phyloP scores from a whole-genome alignment of 2,888 invertebrate species.

The Amorpha juglandis region DNA sequence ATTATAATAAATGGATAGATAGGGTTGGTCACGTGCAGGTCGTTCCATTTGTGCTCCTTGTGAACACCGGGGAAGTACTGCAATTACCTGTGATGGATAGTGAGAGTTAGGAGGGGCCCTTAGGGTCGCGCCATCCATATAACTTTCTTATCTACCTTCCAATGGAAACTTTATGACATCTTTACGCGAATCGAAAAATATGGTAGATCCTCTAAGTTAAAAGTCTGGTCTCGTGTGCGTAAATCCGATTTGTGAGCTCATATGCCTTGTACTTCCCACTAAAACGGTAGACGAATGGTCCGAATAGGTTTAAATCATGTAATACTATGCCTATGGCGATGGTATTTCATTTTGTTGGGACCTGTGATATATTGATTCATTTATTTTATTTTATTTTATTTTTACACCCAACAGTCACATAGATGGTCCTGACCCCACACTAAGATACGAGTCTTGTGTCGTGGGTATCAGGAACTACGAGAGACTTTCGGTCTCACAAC shows the following conservation, averaged over 20 bases:
- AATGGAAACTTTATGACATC: slow-evolving; percentile 77
- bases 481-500: too few species aligned
- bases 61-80: slow-evolving; percentile 74
- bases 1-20: slow-evolving; percentile 68
- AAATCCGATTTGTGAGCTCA: slow-evolving; percentile 57
- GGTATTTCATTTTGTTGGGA: too few species aligned
- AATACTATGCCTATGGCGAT: too few species aligned
- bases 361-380: too few species aligned
- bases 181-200: slow-evolving; percentile 77
- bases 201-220: slow-evolving; percentile 69
- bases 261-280: slow-evolving; percentile 29
- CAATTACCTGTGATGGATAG: slow-evolving; percentile 78
- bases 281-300: slow-evolving; percentile 22
- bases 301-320: too few species aligned
- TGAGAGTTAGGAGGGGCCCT: slow-evolving; percentile 69
- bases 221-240: slow-evolving; percentile 56
- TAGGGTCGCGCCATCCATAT: slow-evolving; percentile 70
- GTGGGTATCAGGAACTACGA: too few species aligned
- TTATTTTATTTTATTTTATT: too few species aligned
- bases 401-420: too few species aligned
- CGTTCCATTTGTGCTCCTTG: slow-evolving; percentile 74
- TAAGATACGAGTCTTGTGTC: too few species aligned
- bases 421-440: too few species aligned
- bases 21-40: slow-evolving; percentile 72
- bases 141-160: slow-evolving; percentile 76